Evolutionary conservation across 2,113 vertebrate species (phyloP).

Genomic region (Coryphaenoides rupestris): DNA sequence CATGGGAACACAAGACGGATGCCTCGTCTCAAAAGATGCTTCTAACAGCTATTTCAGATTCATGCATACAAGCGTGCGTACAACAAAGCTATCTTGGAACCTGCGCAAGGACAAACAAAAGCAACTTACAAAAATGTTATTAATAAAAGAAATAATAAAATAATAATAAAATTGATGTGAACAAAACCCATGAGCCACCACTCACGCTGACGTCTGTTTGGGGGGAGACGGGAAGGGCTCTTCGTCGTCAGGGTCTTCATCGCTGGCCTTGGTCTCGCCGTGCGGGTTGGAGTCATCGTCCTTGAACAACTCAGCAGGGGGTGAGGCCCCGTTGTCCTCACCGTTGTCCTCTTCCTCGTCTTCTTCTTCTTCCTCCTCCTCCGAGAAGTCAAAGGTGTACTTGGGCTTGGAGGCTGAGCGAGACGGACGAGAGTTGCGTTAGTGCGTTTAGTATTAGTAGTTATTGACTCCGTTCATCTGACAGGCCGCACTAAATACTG

Average conservation of each 20-base stretch:
- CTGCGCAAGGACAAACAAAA: conserved; percentile 8
- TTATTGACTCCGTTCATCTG: too few species aligned
- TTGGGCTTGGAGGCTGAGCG: conserved; percentile 89
- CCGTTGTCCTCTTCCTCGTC: conserved; percentile 79
- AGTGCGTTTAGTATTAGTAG: too few species aligned
- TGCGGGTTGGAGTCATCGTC: conserved; percentile 81
- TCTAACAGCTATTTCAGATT: too few species aligned
- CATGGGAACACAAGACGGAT: not conserved
- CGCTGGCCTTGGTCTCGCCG: conserved; percentile 54
- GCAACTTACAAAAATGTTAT: not conserved
- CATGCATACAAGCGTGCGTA: too few species aligned
- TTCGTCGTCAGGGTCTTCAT: conserved; percentile 71
- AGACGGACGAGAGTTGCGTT: conserved; percentile 1
- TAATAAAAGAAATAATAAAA: not conserved
- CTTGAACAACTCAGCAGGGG: conserved; percentile 80
- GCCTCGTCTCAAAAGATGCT: too few species aligned
- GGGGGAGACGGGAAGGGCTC: conserved; percentile 53
- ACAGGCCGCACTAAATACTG: too few species aligned
- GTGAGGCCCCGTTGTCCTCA: conserved; percentile 78
- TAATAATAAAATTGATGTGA: not conserved
- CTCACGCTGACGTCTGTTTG: conserved; percentile 61
- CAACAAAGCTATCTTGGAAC: too few species aligned
- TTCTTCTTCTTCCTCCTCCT: conserved; percentile 88
- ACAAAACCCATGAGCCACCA: not conserved
- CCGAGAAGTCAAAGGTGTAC: conserved; percentile 97